phyloP scores from a whole-genome alignment of 2,113 vertebrate species.

The Podarcis raffonei region DNA sequence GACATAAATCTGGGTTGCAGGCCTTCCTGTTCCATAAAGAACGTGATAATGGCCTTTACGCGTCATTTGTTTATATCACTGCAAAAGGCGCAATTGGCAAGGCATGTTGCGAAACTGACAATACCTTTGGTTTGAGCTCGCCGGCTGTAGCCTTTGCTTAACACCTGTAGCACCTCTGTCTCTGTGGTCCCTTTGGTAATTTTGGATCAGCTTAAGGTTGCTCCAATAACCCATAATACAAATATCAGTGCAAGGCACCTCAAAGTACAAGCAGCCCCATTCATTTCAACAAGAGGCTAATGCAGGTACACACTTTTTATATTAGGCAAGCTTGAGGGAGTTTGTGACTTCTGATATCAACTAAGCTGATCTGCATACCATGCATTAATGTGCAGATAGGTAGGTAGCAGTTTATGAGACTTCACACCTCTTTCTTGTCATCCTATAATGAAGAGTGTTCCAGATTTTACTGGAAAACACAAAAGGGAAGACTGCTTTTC shows the following conservation, averaged over 20 bases:
- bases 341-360: background rate
- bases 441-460: background rate
- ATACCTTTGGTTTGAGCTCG: constrained; percentile 26
- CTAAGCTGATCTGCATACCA: no score
- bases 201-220: constrained; percentile 17
- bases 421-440: no score
- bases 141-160: constrained; percentile 5
- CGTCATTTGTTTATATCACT: constrained; percentile 52
- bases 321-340: background rate
- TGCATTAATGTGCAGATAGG: background rate
- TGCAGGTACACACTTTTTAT: background rate
- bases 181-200: background rate
- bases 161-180: constrained; percentile 18
- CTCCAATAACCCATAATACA: background rate
- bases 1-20: constrained; percentile 61
- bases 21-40: constrained; percentile 38
- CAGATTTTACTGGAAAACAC: background rate
- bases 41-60: constrained; percentile 53
- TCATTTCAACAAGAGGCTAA: background rate
- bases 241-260: background rate
- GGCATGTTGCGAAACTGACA: background rate
- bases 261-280: background rate
- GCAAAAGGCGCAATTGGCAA: background rate
- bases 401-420: background rate
- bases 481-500: no score